Evolutionary conservation across 2,888 invertebrate species (phyloP).

Genomic region (Spodoptera littoralis): DNA sequence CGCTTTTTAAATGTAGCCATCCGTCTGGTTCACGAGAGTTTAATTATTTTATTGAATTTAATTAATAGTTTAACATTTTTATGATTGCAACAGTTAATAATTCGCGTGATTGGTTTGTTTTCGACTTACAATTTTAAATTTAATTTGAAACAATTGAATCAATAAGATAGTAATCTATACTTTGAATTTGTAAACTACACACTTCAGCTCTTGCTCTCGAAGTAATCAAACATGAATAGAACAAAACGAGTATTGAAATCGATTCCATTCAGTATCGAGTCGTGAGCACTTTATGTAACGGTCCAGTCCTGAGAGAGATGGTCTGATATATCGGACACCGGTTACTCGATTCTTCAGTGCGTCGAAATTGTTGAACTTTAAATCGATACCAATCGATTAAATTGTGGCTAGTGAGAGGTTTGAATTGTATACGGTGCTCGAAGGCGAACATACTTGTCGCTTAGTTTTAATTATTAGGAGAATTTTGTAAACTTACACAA

Average conservation of each 20-base stretch:
- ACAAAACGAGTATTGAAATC: conserved; percentile 52
- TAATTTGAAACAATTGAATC: background rate
- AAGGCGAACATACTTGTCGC: background rate
- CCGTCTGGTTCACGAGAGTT: conserved; percentile 36
- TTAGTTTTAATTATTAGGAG: background rate
- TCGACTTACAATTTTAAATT: conserved; percentile 13
- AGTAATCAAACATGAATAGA: conserved; percentile 41
- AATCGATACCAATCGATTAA: conserved; percentile 32
- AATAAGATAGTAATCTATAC: background rate
- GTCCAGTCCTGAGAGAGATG: conserved; percentile 41
- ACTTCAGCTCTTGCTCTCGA: conserved; percentile 9
- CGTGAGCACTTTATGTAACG: conserved; percentile 56
- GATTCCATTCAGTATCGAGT: conserved; percentile 60
- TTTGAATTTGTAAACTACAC: conserved; percentile 7
- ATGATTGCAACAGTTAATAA: conserved; percentile 19
- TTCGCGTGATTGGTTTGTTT: conserved; percentile 11
- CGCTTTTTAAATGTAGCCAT: conserved; percentile 40
- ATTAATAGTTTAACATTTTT: conserved; percentile 37
- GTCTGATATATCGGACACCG: conserved; percentile 56
- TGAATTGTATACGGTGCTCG: conserved; percentile 6
- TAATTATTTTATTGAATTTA: conserved; percentile 46
- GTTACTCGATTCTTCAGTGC: conserved; percentile 47
- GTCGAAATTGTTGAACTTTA: conserved; percentile 40
- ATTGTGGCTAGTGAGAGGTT: conserved; percentile 9
- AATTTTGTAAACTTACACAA: background rate